Evolutionary conservation across 2,797 vertebrate genomes (phyloP), one percentile per base, ranked within the genome.

Genomic region (Acipenser transmontanus): DNA sequence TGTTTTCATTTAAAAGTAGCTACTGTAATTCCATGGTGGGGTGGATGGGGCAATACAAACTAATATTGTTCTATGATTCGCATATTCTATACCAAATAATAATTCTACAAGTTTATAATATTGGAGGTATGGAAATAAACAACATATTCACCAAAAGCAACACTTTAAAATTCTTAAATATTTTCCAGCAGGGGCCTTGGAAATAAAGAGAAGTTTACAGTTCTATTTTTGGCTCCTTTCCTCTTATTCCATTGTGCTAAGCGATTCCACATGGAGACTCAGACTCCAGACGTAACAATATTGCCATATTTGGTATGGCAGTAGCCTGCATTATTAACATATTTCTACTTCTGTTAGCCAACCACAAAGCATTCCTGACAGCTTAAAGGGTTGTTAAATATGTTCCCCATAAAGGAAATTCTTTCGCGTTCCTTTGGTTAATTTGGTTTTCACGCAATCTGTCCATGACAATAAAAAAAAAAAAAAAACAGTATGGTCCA

Each of bases 221-320:
- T 90, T 91, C 94, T 95, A 93, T 94, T 95, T 92, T 90, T 93
- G 92, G 82, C 82, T 87, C 81, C 77, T 82, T 84, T 80, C 62
- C 76, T 82, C 84, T 87, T 91, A 89, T 90, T 84, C 87, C 82
- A 83, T 75, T 77, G 76, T 86, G 80, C 76, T 92, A 94, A 97
- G 85, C 86, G 78, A 82, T 93, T 96, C 95, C 96, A 98, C 96
- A 97, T 97, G 95, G 82, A 89, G 88, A 86, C 85, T 90, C 89
- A 87, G 89, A 91, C 88, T 91, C 91, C 90, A 95, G 92, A 98
- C 94, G 94, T 96, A 97, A 98, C 93, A 92, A 92, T 94, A 96
- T 97, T 89, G 83, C 96, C 96, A 97, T 98, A 98, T 97, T 97
- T 97, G 96, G 94, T 97, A 94, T 92, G 93, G 95, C 94, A 95